A percentile compares a stretch with the other conserved stretches of the same genome.
These are phyloP conservation scores for Tragelaphus imberbis DNA, from an alignment of 2,113 vertebrate genomes.

Conservation along the genomic window DNA sequence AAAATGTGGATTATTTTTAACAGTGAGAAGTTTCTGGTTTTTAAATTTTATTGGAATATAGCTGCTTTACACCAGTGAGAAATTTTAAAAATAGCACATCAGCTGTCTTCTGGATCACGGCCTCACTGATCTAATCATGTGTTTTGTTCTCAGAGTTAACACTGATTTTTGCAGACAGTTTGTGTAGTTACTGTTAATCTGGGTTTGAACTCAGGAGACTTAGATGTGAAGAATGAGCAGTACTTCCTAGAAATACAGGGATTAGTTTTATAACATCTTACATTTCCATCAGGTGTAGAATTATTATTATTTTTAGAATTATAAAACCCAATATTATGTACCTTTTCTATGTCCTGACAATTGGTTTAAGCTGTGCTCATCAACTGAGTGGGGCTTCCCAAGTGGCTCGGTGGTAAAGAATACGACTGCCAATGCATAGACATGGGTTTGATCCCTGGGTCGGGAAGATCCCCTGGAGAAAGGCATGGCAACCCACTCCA, in stretches of 20 bases:
- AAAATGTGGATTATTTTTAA: constrained; percentile 8
- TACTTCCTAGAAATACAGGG: not conserved
- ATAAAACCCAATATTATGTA: not conserved
- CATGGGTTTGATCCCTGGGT: not conserved
- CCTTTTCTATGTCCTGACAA: not conserved
- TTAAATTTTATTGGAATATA: not conserved
- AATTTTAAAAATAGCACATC: constrained; percentile 21
- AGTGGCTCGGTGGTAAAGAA: not conserved
- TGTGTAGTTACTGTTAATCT: not conserved
- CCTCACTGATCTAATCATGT: constrained; percentile 5
- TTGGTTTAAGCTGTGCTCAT: not conserved
- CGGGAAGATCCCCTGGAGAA: not conserved
- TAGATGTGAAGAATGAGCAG: not conserved
- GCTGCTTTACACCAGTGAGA: not conserved
- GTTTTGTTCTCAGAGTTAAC: not conserved
- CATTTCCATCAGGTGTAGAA: not conserved
- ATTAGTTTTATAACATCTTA: not conserved
- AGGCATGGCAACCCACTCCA: not conserved
- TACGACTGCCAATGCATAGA: not conserved
- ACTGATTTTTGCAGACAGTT: not conserved
- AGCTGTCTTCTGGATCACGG: not conserved
- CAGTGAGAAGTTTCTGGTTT: not conserved
- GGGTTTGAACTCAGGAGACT: not conserved
- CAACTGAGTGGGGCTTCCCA: not conserved
- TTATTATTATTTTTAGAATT: not conserved